Conservation (phyloP, 2,888 invertebrate species). For the Andrena minutula region DNA sequence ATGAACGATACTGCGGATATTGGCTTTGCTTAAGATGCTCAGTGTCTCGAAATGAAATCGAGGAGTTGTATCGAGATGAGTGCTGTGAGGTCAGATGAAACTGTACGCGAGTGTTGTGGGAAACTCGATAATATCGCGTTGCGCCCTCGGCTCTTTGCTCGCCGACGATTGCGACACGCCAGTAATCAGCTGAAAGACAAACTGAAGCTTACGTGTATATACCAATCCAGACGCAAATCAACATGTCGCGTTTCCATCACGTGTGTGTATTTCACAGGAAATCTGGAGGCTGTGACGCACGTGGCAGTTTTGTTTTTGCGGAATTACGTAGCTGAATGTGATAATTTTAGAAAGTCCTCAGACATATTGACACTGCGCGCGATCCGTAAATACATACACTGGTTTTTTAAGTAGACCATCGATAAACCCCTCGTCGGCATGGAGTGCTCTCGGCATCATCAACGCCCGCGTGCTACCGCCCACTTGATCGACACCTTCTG, state of each 20-base stretch:
- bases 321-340: background rate
- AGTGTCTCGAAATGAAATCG: conserved; percentile 2
- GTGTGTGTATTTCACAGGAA: background rate
- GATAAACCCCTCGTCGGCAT: background rate
- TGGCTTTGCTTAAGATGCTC: background rate
- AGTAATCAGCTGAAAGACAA: conserved; percentile 59
- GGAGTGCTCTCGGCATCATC: background rate
- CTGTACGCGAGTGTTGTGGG: conserved; percentile 28
- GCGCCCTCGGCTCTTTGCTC: conserved; percentile 58
- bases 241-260: background rate
- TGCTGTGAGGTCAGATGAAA: conserved; percentile 41
- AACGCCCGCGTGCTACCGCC: background rate
- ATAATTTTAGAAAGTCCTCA: background rate
- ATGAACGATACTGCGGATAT: background rate
- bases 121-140: conserved; percentile 44
- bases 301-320: background rate
- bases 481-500: background rate
- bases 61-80: conserved; percentile 45
- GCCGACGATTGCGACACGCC: conserved; percentile 45
- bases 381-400: background rate
- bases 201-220: conserved; percentile 26
- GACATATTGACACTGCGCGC: background rate
- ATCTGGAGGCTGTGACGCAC: background rate
- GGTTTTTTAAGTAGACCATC: background rate
- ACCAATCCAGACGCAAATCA: background rate